phyloP scores from a whole-genome alignment of 2,797 vertebrate species.

The Bufotes viridis region DNA sequence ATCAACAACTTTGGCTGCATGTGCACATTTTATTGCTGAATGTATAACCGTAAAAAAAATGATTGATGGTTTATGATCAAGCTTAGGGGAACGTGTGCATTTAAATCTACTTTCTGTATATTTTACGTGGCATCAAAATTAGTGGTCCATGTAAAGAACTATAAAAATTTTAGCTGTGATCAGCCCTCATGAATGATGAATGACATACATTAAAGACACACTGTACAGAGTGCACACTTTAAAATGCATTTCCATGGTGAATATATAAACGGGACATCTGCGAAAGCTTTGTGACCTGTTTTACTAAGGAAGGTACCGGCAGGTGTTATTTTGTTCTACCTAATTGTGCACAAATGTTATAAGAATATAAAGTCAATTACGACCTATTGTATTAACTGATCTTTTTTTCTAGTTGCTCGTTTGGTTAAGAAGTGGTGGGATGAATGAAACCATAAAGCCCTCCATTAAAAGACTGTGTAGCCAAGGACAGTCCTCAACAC shows the following conservation, averaged over 20 bases:
- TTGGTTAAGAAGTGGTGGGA: background rate
- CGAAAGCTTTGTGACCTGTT: conserved; percentile 35
- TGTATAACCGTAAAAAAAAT: background rate
- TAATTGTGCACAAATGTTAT: background rate
- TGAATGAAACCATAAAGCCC: background rate
- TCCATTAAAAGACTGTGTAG: background rate
- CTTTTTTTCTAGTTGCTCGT: background rate
- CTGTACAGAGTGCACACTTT: background rate
- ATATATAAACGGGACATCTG: background rate
- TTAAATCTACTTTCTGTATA: conserved; percentile 28
- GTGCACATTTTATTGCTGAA: conserved; percentile 38
- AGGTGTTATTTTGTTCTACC: background rate
- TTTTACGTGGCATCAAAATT: conserved; percentile 38
- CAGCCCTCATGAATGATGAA: conserved; percentile 32
- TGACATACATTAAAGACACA: conserved; percentile 16
- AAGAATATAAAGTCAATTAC: background rate
- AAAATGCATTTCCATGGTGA: background rate
- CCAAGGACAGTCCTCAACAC: background rate
- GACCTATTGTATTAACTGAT: background rate
- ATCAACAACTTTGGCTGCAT: conserved; percentile 11
- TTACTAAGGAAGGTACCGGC: background rate
- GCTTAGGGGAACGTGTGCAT: conserved; percentile 28
- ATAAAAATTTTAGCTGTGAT: conserved; percentile 36
- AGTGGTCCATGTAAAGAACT: conserved; percentile 36
- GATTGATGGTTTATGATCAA: conserved; percentile 32